A percentile compares a stretch with the other conserved stretches of the same genome.
phyloP scores from a whole-genome alignment of 2,797 vertebrate species.

The Crax fasciolata region DNA sequence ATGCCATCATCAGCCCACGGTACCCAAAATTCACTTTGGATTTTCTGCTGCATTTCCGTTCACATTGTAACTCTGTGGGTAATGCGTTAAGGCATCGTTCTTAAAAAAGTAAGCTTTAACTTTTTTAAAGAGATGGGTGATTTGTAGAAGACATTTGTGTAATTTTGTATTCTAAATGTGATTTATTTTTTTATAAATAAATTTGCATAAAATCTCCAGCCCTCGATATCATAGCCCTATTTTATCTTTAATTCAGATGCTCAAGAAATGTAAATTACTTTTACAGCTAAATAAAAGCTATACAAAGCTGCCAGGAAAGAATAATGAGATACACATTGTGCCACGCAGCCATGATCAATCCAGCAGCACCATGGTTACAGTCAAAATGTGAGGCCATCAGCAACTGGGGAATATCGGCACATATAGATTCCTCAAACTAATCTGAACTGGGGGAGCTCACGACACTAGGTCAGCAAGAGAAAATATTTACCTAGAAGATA shows the following conservation, averaged over 20 bases:
- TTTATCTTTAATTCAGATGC: constrained; percentile 71
- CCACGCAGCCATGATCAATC: constrained; percentile 67
- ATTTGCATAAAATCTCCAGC: constrained; percentile 56
- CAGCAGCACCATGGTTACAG: constrained; percentile 58
- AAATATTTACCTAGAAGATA: constrained; percentile 47
- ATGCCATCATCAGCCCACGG: accelerated
- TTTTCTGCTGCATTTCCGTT: background rate
- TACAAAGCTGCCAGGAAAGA: constrained; percentile 50
- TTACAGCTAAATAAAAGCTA: constrained; percentile 66
- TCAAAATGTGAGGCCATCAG: constrained; percentile 10
- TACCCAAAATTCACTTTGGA: background rate
- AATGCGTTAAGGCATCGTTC: background rate
- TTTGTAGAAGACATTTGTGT: constrained; percentile 15
- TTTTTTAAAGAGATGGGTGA: background rate
- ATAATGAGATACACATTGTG: constrained; percentile 53
- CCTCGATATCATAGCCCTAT: constrained; percentile 40
- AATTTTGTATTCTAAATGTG: constrained; percentile 41
- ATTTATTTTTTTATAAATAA: constrained; percentile 77
- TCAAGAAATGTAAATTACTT: constrained; percentile 71
- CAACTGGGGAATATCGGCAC: background rate
- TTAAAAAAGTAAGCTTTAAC: constrained; percentile 8
- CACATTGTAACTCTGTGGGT: background rate
- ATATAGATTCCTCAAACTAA: constrained; percentile 17
- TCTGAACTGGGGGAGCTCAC: background rate
- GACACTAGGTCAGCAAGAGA: background rate